A percentile compares a stretch with the other conserved stretches of the same genome.
Conservation (phyloP, 1,140 invertebrate genomes). For the Vanessa atalanta region DNA sequence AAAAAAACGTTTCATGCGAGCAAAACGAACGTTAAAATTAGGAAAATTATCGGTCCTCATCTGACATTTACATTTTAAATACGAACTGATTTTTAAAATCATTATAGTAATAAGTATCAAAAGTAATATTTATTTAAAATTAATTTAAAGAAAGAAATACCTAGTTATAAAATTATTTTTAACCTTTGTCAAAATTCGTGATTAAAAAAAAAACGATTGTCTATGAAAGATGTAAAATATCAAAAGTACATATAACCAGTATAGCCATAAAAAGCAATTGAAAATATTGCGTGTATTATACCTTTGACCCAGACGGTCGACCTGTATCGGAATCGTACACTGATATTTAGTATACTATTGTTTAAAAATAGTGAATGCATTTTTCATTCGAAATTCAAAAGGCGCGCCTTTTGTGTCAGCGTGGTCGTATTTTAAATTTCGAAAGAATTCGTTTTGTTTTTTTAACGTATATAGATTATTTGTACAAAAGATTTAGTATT, state of each 20-base stretch:
- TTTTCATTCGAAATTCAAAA: conserved; percentile 20
- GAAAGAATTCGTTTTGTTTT: background rate
- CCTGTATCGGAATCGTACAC: conserved; percentile 21
- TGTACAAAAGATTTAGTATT: background rate
- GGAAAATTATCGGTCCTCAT: too few relatives aligned
- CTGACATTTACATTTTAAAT: too few relatives aligned
- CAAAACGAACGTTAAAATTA: too few relatives aligned
- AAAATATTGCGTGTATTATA: conserved; percentile 32
- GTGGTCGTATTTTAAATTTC: background rate
- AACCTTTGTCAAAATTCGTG: too few relatives aligned
- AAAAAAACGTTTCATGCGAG: background rate
- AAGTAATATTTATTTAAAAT: too few relatives aligned
- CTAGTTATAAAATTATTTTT: too few relatives aligned
- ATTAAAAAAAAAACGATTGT: too few relatives aligned
- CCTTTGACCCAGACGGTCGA: conserved; percentile 44
- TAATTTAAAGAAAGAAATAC: too few relatives aligned
- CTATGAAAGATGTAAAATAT: background rate
- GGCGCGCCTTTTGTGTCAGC: background rate
- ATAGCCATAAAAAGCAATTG: conserved; percentile 1
- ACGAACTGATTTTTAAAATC: too few relatives aligned
- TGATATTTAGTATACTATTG: conserved; percentile 18
- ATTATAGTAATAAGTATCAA: too few relatives aligned
- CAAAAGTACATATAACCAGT: background rate
- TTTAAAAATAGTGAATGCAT: conserved; percentile 27
- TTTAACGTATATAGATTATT: background rate